Evolutionary conservation across 2,888 invertebrate species (phyloP), one percentile per base, ranked within the genome.

Genomic region (Antheraea assamensis): DNA sequence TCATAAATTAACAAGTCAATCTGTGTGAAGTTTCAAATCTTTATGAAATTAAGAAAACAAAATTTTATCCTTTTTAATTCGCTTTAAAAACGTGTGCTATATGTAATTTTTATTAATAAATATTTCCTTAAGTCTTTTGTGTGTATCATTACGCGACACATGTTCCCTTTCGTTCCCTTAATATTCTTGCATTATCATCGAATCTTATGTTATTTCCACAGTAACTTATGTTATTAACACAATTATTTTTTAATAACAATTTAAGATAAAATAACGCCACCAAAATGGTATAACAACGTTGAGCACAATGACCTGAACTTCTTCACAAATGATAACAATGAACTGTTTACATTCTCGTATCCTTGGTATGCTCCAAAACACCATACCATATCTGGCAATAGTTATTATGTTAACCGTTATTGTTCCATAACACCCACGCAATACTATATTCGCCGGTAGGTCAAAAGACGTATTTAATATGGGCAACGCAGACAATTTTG

Each of bases 381-480:
- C 35, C 42, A 10, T 72, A 17, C 68, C 68, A 21, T 68, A 35
- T 68, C 21, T 31, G 35, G 3, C 19, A 21, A 68, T 64, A 8
- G 73, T 75, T 75, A 78, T 73, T 71, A 72, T 35, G n/a, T 21
- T 71, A 35, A 75, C 83, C 80, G 83, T 81, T 85, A 81, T 15
- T 76, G 79, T 71, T 73, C 78, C 21, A 77, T 30, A 77, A 73
- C 75, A 79, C 82, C 81, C 75, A 82, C 82, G 78, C 77, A 35
- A 10, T 68, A 35, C 68, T 68, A 68, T 35, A 68, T 68, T n/a
- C 8, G 68, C n/a, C 5, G n/a, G 4, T 66, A 31, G 68, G 21
- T 35, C 68, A 35, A 21, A 68, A 66, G 7, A n/a, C 30, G 58
- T 58, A 30, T 35, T 35, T 35, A 3, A 68, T 68, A 68, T 68